Evolutionary conservation across 2,113 vertebrate species (phyloP).

Genomic region (Panthera uncia): DNA sequence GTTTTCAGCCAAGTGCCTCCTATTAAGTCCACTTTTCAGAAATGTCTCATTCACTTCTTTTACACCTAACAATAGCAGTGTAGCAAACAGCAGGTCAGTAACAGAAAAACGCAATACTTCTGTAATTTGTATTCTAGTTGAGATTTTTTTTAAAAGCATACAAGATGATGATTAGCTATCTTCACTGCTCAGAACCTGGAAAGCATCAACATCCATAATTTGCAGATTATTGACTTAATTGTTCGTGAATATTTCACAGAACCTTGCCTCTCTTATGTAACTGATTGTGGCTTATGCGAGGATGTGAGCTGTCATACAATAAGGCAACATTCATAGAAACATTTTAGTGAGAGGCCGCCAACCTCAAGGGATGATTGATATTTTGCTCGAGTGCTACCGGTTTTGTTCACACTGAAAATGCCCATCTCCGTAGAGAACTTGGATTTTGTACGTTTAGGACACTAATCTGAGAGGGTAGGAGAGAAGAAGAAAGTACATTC

Average conservation of each 20-base stretch:
- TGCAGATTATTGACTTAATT: slow-evolving; percentile 83
- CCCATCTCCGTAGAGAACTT: slow-evolving; percentile 65
- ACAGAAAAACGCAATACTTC: not conserved
- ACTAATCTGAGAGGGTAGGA: not conserved
- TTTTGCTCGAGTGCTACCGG: slow-evolving; percentile 69
- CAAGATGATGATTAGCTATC: slow-evolving; percentile 51
- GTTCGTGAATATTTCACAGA: slow-evolving; percentile 81
- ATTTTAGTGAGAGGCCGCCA: slow-evolving; percentile 75
- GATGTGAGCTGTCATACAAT: slow-evolving; percentile 82
- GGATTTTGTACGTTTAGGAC: slow-evolving; percentile 46
- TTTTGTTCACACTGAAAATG: slow-evolving; percentile 75
- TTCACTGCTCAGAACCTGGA: slow-evolving; percentile 70
- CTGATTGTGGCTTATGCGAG: slow-evolving; percentile 72
- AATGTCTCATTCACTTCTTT: not conserved
- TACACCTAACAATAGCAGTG: slow-evolving; percentile 2
- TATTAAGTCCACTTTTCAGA: slow-evolving; percentile 13
- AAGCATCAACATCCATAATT: slow-evolving; percentile 74
- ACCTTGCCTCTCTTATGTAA: slow-evolving; percentile 79
- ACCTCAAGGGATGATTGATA: slow-evolving; percentile 67
- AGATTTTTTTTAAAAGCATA: slow-evolving; percentile 56
- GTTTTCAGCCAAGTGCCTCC: slow-evolving; percentile 38
- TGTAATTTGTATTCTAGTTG: not conserved
- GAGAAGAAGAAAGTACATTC: not conserved
- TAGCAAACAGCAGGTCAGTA: slow-evolving; percentile 20
- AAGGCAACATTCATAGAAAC: slow-evolving; percentile 82